Conservation (phyloP, 2,888 invertebrate genomes). For the Trachelus iudaicus region DNA sequence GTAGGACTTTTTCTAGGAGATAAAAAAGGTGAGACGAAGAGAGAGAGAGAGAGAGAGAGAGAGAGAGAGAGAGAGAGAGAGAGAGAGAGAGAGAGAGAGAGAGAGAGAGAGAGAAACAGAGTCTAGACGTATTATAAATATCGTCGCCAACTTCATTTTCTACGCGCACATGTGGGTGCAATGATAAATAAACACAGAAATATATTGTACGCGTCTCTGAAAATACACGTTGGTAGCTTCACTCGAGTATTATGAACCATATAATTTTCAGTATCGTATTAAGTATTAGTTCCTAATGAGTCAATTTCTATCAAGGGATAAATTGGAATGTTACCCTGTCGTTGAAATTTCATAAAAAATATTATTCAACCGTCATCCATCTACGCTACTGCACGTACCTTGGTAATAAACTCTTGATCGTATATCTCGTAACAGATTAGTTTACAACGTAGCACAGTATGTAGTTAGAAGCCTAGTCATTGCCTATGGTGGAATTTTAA, state of each 20-base stretch:
- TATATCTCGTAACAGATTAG: not conserved
- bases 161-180: not conserved
- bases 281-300: not conserved
- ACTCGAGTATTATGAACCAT: not conserved
- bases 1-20: not conserved
- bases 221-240: not conserved
- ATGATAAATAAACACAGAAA: not conserved
- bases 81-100: too few relatives aligned
- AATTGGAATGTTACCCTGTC: not conserved
- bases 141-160: not conserved
- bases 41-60: not conserved
- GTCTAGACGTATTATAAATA: not conserved
- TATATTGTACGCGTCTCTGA: not conserved
- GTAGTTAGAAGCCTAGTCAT: not conserved
- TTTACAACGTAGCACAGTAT: not conserved
- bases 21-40: too few relatives aligned
- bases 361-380: not conserved
- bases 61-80: not conserved
- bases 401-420: not conserved
- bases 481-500: not conserved
- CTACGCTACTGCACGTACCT: not conserved
- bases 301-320: not conserved
- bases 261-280: not conserved
- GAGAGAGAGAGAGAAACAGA: not conserved
- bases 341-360: not conserved